Conservation (phyloP, 2,888 invertebrate species). For the Xanthia togata region DNA sequence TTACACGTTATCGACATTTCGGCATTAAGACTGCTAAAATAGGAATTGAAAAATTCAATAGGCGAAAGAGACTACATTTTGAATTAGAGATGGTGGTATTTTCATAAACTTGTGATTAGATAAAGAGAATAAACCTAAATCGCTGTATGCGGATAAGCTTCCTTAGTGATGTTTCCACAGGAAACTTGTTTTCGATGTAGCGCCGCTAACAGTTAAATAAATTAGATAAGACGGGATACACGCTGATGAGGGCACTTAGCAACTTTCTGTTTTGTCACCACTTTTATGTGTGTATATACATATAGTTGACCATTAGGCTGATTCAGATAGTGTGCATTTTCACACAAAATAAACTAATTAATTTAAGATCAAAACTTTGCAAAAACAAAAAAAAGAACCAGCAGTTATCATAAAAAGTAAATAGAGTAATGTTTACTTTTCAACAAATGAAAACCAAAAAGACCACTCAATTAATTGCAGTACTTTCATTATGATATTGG, state of each 20-base stretch:
- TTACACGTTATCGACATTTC: slow-evolving; percentile 67
- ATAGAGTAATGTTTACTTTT: slow-evolving; percentile 7
- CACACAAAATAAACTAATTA: background rate
- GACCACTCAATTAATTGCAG: slow-evolving; percentile 17
- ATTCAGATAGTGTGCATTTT: slow-evolving; percentile 55
- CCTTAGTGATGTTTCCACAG: slow-evolving; percentile 58
- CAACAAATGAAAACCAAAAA: slow-evolving; percentile 11
- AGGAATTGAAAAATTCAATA: slow-evolving; percentile 52
- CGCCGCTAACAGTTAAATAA: slow-evolving; percentile 84
- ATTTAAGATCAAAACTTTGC: background rate
- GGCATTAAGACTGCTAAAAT: slow-evolving; percentile 56
- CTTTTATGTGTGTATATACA: slow-evolving; percentile 75
- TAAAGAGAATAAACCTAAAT: slow-evolving; percentile 21
- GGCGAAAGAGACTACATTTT: slow-evolving; percentile 31
- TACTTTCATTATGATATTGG: slow-evolving; percentile 38
- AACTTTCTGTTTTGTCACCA: slow-evolving; percentile 84
- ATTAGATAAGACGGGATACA: slow-evolving; percentile 84
- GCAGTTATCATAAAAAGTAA: background rate
- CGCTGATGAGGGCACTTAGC: slow-evolving; percentile 81
- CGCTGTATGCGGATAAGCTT: slow-evolving; percentile 28
- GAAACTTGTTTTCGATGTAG: slow-evolving; percentile 81
- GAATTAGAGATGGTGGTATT: slow-evolving; percentile 20
- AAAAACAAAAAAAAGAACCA: background rate
- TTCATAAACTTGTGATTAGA: slow-evolving; percentile 37
- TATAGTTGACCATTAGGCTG: slow-evolving; percentile 72